These are phyloP conservation scores for Mesoligia furuncula DNA, from an alignment of 2,888 invertebrate species.

Conservation along the genomic window DNA sequence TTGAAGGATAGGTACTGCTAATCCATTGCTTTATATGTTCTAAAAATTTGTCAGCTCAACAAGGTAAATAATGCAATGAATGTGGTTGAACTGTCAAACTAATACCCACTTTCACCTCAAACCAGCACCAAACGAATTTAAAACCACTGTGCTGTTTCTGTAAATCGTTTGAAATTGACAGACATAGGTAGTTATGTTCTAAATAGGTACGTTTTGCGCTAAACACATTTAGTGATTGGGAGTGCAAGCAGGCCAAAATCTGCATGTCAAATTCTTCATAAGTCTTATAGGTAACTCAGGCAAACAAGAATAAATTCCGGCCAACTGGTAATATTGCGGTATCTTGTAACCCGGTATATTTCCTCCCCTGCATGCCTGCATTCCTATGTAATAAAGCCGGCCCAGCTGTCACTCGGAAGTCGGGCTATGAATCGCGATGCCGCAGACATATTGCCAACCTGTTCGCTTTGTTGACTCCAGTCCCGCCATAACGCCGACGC, in stretches of 20 bases:
- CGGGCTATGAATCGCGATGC: constrained; percentile 34
- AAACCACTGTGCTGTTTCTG: no score
- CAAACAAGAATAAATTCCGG: constrained; percentile 17
- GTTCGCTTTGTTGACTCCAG: constrained; percentile 56
- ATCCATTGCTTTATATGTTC: no score
- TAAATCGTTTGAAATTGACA: no score
- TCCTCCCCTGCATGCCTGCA: constrained; percentile 32
- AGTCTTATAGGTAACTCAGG: not conserved
- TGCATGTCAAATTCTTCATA: not conserved
- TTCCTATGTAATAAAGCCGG: constrained; percentile 50
- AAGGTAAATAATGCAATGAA: no score
- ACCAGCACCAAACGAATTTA: no score
- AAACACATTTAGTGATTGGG: no score
- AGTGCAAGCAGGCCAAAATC: not conserved
- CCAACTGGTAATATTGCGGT: constrained; percentile 1
- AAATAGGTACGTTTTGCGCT: no score
- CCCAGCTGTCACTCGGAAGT: constrained; percentile 50
- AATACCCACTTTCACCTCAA: no score
- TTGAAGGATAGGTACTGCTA: no score
- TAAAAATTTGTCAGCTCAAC: no score
- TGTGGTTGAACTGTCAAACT: no score
- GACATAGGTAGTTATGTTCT: no score
- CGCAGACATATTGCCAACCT: constrained; percentile 57
- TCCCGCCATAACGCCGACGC: constrained; percentile 24
- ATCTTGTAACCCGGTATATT: constrained; percentile 1